Evolutionary conservation across 2,888 invertebrate genomes (phyloP), one percentile per base, ranked within the genome.

Genomic region (Sphecodes monilicornis): DNA sequence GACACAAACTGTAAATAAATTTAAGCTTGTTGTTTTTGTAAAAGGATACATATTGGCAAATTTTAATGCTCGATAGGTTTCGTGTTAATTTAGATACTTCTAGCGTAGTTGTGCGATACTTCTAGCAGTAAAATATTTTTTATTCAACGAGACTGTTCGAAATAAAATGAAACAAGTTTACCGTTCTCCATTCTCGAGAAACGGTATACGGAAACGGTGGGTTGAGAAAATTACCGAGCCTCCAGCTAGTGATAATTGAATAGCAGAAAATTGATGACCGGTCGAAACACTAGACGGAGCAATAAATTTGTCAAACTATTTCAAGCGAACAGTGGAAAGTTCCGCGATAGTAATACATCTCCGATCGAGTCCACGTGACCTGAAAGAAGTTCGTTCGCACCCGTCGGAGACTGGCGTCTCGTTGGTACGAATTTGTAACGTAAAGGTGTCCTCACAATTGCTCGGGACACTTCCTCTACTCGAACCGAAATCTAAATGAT

Each of bases 351-450:
- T 32, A 71, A 13, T 77, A 50, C 36, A 43, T 84, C 74, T 60
- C 26, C 22, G 73, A 85, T 78, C 64, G 78, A 39, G 41, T 57
- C 46, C 66, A 41, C 54, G 66, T 78, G 78, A 84, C 84, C 78
- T 60, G 80, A 50, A 74, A 84, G 50, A 76, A 80, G 78, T 83
- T 84, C 76, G 69, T 81, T 76, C 75, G 78, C 71, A 46, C 66
- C 29, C 60, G 60, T 43, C 74, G 36, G 64, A 76, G 39, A 43
- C 54, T 11, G 68, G 10, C 69, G 69, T 46, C 72, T 71, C 50
- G 43, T 43, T 39, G 68, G 32, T 46, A 29, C 36, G 41, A 78
- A 82, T 73, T 79, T 57, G 32, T 41, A 54, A 43, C 43, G 22
- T 79, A 74, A 82, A 74, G 32, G 69, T 10, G 41, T 18, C 16